A percentile compares a stretch with the other conserved stretches of the same genome.
phyloP scores from a whole-genome alignment of 2,113 vertebrate genomes.

The Uria lomvia region DNA sequence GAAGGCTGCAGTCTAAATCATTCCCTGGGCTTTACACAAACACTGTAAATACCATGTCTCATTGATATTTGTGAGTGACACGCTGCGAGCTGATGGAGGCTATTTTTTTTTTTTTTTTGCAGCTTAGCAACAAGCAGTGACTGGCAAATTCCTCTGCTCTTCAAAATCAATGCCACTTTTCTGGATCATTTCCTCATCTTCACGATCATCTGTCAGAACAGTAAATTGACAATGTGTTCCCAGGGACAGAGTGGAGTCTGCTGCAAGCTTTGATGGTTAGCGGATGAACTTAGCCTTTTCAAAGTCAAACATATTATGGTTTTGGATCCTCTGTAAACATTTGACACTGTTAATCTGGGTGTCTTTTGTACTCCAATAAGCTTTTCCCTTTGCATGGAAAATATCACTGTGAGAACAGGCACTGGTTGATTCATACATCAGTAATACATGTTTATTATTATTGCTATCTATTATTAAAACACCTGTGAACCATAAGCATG shows the following conservation, averaged over 20 bases:
- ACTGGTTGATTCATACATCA: not conserved
- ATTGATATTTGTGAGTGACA: constrained; percentile 2
- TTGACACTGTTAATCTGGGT: not conserved
- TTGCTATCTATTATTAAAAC: not conserved
- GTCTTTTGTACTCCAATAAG: not conserved
- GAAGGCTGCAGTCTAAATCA: not conserved
- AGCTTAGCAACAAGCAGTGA: constrained; percentile 42
- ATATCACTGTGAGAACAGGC: not conserved
- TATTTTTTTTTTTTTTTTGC: not conserved
- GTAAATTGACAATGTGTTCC: not conserved
- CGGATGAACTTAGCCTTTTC: not conserved
- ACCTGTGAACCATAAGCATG: not conserved
- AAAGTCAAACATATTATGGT: not conserved
- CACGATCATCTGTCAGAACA: not conserved
- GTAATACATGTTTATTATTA: not conserved
- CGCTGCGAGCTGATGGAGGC: not conserved
- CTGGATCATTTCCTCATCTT: constrained; percentile 50
- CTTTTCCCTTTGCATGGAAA: not conserved
- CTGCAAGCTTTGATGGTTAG: not conserved
- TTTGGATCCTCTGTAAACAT: not conserved
- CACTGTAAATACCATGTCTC: not conserved
- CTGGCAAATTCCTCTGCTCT: constrained; percentile 42
- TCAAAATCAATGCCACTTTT: constrained; percentile 57
- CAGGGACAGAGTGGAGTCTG: not conserved
- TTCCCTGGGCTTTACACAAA: not conserved